Percentiles rank a stretch among this genome's conserved stretches.
Conservation (phyloP, 1,140 invertebrate species). For the Brachionus sp. region DNA sequence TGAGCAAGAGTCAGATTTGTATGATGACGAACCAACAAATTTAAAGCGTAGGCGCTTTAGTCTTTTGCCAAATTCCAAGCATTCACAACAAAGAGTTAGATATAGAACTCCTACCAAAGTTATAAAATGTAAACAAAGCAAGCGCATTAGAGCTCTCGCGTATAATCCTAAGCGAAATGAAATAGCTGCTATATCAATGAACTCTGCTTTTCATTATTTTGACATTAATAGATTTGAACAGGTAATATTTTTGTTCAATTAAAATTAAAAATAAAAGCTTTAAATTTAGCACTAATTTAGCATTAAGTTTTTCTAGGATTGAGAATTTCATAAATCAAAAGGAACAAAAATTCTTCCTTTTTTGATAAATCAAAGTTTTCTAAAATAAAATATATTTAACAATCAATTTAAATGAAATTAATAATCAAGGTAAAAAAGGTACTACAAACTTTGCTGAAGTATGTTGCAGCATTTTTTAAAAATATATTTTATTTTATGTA, state of each 20-base stretch:
- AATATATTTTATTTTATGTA: no score
- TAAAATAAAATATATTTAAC: no score
- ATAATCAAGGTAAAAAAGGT: no score
- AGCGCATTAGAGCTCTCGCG: constrained; percentile 78
- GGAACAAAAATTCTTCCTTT: no score
- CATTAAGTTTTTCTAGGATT: constrained; percentile 46
- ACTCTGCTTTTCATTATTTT: constrained; percentile 85
- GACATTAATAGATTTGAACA: constrained; percentile 77
- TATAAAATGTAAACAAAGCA: constrained; percentile 69
- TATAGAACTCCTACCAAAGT: constrained; percentile 69
- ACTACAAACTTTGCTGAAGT: no score
- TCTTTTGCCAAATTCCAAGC: not conserved
- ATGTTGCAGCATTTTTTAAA: no score
- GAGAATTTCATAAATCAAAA: no score
- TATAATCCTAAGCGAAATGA: constrained; percentile 72
- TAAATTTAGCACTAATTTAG: not conserved
- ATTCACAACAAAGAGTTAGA: not conserved
- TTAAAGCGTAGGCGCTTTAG: not conserved
- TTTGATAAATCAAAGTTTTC: no score
- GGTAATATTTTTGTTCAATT: constrained; percentile 54
- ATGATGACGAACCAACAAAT: constrained; percentile 48
- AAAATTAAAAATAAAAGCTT: no score
- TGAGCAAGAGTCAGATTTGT: constrained; percentile 39
- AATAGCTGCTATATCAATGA: constrained; percentile 83
- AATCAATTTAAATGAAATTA: no score